Conservation (phyloP, 1,140 invertebrate species). For the Ruditapes philippinarum region DNA sequence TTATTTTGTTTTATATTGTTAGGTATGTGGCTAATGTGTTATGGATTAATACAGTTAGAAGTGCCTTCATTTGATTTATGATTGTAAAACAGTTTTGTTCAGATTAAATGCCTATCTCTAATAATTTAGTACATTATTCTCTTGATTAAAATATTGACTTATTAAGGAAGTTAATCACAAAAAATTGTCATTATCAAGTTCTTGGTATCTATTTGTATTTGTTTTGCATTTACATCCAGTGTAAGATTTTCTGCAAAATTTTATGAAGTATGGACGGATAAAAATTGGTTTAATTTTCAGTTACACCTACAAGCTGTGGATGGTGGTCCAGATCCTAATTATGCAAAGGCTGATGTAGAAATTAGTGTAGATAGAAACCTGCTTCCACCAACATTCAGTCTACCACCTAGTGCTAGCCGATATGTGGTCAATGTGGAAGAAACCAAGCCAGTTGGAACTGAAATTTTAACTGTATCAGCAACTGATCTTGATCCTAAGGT, state of each 20-base stretch:
- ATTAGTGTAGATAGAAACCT: constrained; percentile 29
- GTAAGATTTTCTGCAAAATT: neutral
- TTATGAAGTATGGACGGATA: neutral
- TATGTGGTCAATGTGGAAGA: constrained; percentile 26
- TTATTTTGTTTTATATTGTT: no score
- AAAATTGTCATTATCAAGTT: no score
- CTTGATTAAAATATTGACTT: no score
- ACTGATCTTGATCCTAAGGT: constrained; percentile 35
- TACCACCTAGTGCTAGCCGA: neutral
- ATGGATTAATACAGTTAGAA: no score
- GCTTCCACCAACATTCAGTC: neutral
- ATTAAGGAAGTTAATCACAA: no score
- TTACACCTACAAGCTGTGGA: constrained; percentile 27
- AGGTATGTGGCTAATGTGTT: no score
- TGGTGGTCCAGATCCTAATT: neutral
- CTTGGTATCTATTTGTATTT: no score
- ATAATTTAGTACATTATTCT: no score
- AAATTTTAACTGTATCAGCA: neutral
- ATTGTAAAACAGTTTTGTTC: no score
- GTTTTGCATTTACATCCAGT: no score
- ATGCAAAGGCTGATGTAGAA: neutral
- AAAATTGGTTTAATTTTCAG: neutral
- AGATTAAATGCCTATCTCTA: no score
- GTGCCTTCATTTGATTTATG: no score
- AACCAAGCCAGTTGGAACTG: neutral